Evolutionary conservation across 1,140 invertebrate genomes (phyloP).

Genomic region (Drosophila triauraria): DNA sequence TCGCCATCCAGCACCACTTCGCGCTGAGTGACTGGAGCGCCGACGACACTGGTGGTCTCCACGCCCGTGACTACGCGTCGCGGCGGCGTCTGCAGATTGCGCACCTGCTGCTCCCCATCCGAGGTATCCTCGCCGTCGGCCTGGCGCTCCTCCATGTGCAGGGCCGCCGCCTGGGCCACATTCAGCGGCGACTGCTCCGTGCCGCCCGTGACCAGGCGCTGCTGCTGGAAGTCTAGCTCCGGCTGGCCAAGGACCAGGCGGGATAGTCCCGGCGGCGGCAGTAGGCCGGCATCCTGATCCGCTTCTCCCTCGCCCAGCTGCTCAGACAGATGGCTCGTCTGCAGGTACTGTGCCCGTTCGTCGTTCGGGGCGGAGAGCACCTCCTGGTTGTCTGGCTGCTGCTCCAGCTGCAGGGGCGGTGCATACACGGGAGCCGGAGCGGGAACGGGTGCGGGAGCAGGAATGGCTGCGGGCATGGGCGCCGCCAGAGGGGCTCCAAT

Average conservation of each 20-base stretch:
- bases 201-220: slow-evolving; percentile 76
- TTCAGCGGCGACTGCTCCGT: slow-evolving; percentile 78
- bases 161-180: slow-evolving; percentile 72
- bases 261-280: slow-evolving; percentile 87
- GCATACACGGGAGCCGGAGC: slow-evolving; percentile 8
- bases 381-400: slow-evolving; percentile 57
- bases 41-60: slow-evolving; percentile 44
- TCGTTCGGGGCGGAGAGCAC: slow-evolving; percentile 86
- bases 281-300: slow-evolving; percentile 65
- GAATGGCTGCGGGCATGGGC: slow-evolving; percentile 83
- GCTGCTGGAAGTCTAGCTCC: slow-evolving; percentile 85
- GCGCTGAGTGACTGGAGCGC: slow-evolving; percentile 70
- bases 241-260: slow-evolving; percentile 88
- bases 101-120: slow-evolving; percentile 56
- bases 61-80: slow-evolving; percentile 67
- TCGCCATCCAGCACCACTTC: slow-evolving; percentile 87
- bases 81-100: slow-evolving; percentile 32
- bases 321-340: slow-evolving; percentile 89
- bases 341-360: slow-evolving; percentile 90
- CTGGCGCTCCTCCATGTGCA: slow-evolving; percentile 77
- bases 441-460: slow-evolving; percentile 80
- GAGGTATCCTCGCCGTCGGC: slow-evolving; percentile 84
- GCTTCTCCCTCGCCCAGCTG: slow-evolving; percentile 76
- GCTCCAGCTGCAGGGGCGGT: slow-evolving; percentile 8
- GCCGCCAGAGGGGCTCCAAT: neutral